A percentile compares a stretch with the other conserved stretches of the same genome.
These are phyloP conservation scores for Copidosoma aretas DNA, from an alignment of 2,888 invertebrate genomes.

Conservation along the genomic window DNA sequence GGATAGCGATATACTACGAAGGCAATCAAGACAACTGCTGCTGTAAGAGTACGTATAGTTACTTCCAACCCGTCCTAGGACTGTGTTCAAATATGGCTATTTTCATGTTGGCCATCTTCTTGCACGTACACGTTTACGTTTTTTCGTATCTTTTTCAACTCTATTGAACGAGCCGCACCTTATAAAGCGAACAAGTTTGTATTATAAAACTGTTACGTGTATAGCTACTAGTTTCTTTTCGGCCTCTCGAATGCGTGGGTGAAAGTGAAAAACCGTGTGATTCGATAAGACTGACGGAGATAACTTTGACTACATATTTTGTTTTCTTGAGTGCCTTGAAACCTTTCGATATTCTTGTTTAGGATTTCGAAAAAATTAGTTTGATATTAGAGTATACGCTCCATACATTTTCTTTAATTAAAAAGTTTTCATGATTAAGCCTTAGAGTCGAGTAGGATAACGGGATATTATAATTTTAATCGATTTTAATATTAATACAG, in stretches of 20 bases:
- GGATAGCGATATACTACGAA: too few relatives aligned
- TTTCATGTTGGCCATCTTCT: slow-evolving; percentile 30
- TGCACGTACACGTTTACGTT: neutral
- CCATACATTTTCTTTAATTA: neutral
- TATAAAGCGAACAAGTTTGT: too few relatives aligned
- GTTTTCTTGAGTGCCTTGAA: neutral
- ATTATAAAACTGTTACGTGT: too few relatives aligned
- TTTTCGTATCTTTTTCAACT: neutral
- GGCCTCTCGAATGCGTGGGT: neutral
- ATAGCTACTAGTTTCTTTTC: neutral
- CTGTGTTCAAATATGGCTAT: slow-evolving; percentile 39
- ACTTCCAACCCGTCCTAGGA: neutral
- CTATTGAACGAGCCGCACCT: too few relatives aligned
- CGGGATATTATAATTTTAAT: too few relatives aligned
- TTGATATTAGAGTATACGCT: neutral
- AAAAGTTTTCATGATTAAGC: neutral
- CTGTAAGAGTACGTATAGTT: too few relatives aligned
- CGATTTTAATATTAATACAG: too few relatives aligned
- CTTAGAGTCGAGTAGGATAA: too few relatives aligned
- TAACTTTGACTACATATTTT: neutral
- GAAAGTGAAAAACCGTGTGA: slow-evolving; percentile 28
- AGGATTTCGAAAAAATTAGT: neutral
- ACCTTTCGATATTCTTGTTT: neutral
- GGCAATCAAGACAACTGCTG: too few relatives aligned
- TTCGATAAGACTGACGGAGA: neutral